Base-by-base conservation (phyloP, 2,113 vertebrate genomes). In the Burhinus bistriatus region DNA sequence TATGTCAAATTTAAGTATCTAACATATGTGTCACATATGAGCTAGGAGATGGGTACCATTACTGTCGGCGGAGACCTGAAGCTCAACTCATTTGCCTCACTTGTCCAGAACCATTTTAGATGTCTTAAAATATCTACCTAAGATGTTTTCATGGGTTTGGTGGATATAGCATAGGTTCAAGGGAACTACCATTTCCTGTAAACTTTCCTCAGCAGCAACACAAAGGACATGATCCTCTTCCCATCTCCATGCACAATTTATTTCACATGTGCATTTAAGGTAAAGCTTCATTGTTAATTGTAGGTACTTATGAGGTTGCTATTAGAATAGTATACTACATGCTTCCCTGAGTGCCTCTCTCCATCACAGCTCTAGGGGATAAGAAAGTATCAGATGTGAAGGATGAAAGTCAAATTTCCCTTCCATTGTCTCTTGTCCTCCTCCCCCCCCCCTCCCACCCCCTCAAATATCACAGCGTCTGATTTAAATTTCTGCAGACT, bases 241-340 rank as follows among this genome's bases (percentile, higher is more conserved):
- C 17, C 30, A 57, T 49, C 9, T 38, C 5, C 9, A 13, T 6
- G 5, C 11, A 25, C 0, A 1, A 15, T 15, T 27, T 57, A 23
- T 64, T 90, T 76, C 10, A 38, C 6, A 12, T 5, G 15, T 38
- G 5, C 1, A 64, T 86, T 73, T 61, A 58, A 88, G 21, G 5
- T n/a, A 42, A 77, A 89, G 11, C 2, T 3, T 66, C 25, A 8
- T 54, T 40, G 36, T 22, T 51, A 40, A 9, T 45, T 47, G 4
- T 66, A 36, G 3, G 5, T 47, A 32, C 4, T 62, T 66, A 32
- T 0, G 0, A 29, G 13, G 17, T 71, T 75, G 19, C 9, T 58
- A 3, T 51, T 55, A n/a, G 5, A 73, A 10, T 6, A 34, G 12
- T 42, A 21, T 14, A 55, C 7, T 11, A 8, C 4, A 12, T 11